phyloP scores from a whole-genome alignment of 2,113 vertebrate species.

The Pluvialis apricaria region DNA sequence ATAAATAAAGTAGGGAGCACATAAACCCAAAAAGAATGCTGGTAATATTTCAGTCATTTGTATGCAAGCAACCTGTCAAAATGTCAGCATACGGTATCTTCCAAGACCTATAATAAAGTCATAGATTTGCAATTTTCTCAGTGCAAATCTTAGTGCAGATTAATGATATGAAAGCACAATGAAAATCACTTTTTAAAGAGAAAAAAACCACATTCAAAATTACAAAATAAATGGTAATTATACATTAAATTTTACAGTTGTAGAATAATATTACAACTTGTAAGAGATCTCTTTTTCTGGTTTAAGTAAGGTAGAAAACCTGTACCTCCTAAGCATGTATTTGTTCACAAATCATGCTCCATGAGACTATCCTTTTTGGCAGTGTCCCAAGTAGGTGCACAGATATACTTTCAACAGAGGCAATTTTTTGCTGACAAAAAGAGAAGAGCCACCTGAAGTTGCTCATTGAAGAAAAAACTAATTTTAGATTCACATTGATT shows the following conservation, averaged over 20 bases:
- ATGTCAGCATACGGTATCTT: background rate
- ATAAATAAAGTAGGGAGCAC: background rate
- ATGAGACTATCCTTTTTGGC: background rate
- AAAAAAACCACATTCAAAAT: background rate
- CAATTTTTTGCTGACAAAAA: background rate
- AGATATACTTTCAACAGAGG: background rate
- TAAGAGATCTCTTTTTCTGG: background rate
- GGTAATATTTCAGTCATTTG: slow-evolving; percentile 20
- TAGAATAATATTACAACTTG: background rate
- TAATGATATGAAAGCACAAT: background rate
- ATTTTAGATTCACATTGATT: background rate
- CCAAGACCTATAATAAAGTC: slow-evolving; percentile 5
- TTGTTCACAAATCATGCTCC: background rate
- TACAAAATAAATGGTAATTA: background rate
- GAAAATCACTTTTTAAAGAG: background rate
- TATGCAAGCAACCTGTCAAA: slow-evolving; percentile 30
- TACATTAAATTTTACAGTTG: background rate
- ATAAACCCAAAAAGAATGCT: background rate
- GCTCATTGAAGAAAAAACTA: background rate
- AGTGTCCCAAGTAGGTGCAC: background rate
- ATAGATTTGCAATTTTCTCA: background rate
- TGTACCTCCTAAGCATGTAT: background rate
- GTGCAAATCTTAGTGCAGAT: background rate
- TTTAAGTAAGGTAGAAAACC: background rate
- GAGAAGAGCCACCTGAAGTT: background rate